Base-by-base conservation (phyloP, 2,113 vertebrate species). In the Thalassarche chlororhynchos region DNA sequence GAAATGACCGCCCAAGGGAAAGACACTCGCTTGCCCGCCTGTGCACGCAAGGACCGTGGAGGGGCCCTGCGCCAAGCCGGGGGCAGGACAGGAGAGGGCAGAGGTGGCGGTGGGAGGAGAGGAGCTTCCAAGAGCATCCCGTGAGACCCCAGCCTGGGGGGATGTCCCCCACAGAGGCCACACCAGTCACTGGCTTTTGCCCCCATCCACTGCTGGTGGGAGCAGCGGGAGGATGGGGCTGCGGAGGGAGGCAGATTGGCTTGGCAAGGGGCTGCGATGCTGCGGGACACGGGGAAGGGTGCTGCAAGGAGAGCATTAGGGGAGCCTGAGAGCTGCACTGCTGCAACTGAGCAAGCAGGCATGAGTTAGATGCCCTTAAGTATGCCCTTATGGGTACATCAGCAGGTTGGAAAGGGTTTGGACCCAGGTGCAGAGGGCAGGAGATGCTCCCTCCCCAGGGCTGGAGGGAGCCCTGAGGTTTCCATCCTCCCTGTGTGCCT, bases 41-140 rank as follows among this genome's bases (percentile, higher is more conserved):
- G 36, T 17, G 51, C 57, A 28, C 3, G 1, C 14, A 7, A 12
- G 51, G 65, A 38, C 7, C 2, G 2, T 0, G 7, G 14, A 64
- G 57, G 19, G 42, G 18, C 68, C 42, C 52, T 3, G 7, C 3
- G 12, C 36, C 3, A 8, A 46, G 51, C 29, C 5, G 5, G 13
- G 34, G 44, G 21, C 47, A 49, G 55, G 24, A 31, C 26, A 17
- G 21, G 28, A 28, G 52, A 54, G 55, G 74, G 57, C 46, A 71
- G 52, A 85, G 57, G 23, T 20, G 51, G 20, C 1, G 0, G 19
- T 17, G 47, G 44, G 61, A 46, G 18, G 14, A 38, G 26, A 74
- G 46, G 10, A 44, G n/a, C 31, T 78, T 42, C 68, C 51, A 40
- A 38, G 61, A 66, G 70, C 90, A n/a, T 57, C 75, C 65, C 17